phyloP scores from a whole-genome alignment of 2,888 invertebrate genomes.

The Oscheius myriophilus region DNA sequence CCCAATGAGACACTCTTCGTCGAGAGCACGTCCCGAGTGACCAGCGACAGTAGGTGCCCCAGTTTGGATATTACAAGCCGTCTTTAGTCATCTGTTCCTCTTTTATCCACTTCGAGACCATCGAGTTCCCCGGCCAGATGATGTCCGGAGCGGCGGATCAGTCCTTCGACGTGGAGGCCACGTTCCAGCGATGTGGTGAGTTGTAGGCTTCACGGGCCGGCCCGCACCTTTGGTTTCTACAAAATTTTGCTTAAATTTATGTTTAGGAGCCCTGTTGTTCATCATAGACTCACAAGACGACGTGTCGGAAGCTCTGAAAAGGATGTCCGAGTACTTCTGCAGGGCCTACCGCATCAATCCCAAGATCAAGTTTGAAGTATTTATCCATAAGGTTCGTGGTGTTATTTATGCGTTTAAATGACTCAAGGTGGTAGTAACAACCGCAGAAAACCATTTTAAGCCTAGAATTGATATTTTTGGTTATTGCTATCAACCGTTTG shows the following conservation, averaged over 20 bases:
- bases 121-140: conserved; percentile 99
- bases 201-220: no score
- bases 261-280: conserved; percentile 94
- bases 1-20: conserved; percentile 98
- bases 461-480: neutral
- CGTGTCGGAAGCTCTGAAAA: conserved; percentile 92
- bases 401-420: no score
- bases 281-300: conserved; percentile 98
- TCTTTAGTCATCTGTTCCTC: conserved; percentile 87
- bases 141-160: conserved; percentile 34
- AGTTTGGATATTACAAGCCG: conserved; percentile 11
- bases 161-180: conserved; percentile 30
- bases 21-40: conserved; percentile 97
- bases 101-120: conserved; percentile 99
- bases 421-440: neutral
- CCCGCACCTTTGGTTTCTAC: neutral
- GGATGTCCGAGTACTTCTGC: conserved; percentile 90
- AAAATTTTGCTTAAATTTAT: no score
- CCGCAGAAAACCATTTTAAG: neutral
- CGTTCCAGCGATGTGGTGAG: conserved; percentile 43
- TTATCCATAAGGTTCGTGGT: conserved; percentile 84
- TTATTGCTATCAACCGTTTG: neutral
- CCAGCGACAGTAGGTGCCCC: conserved; percentile 81
- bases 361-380: conserved; percentile 88
- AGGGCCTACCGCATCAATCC: conserved; percentile 93